Evolutionary conservation across 53 echinoderm and acorn worm species (phyloP).

Genomic region (Antedon mediterranea): DNA sequence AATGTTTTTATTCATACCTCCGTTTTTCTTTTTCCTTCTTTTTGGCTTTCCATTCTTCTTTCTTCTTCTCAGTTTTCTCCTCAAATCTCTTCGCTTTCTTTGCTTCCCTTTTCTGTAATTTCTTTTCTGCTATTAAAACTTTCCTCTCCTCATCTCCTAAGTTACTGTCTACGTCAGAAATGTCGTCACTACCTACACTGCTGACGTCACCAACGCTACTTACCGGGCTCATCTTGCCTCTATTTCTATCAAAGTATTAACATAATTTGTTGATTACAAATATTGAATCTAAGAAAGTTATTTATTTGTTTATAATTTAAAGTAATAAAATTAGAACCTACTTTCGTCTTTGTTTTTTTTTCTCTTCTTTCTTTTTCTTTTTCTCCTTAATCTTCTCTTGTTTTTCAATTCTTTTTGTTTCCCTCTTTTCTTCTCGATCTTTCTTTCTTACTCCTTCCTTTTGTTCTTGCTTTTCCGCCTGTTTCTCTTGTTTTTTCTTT

Average conservation of each 20-base stretch:
- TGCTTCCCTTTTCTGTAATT: slow-evolving; percentile 35
- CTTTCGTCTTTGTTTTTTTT: neutral
- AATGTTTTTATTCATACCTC: too few species aligned
- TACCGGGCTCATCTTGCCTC: slow-evolving; percentile 9
- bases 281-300: too few species aligned
- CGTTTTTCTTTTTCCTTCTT: slow-evolving; percentile 51
- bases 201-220: slow-evolving; percentile 36
- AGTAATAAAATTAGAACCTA: too few species aligned
- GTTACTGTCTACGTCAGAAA: slow-evolving; percentile 41
- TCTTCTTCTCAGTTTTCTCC: slow-evolving; percentile 30
- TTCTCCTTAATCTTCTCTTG: neutral
- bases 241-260: neutral
- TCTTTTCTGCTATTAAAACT: slow-evolving; percentile 15
- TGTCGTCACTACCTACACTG: slow-evolving; percentile 44
- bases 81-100: slow-evolving; percentile 31
- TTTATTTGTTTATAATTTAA: too few species aligned
- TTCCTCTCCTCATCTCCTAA: slow-evolving; percentile 33
- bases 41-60: slow-evolving; percentile 16
- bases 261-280: neutral
- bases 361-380: neutral
- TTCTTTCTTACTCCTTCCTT: neutral
- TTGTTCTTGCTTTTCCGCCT: neutral
- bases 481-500: slow-evolving; percentile 21
- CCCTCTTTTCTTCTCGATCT: neutral
- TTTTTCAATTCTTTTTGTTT: neutral